These are phyloP conservation scores for Hydropsyche betteni DNA, from an alignment of 2,888 invertebrate genomes.

Conservation along the genomic window DNA sequence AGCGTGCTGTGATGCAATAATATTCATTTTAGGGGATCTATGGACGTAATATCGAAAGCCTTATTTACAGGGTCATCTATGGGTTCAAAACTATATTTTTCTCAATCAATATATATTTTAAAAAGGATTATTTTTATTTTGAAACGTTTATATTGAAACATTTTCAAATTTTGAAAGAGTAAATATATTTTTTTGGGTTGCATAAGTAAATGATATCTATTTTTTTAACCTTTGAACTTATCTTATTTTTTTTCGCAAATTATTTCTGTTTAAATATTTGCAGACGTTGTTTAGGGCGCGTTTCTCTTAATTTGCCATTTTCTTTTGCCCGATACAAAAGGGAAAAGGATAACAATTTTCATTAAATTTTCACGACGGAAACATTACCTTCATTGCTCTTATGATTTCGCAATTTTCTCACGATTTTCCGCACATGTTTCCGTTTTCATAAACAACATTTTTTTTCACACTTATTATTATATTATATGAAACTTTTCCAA, in stretches of 20 bases:
- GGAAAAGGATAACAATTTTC: slow-evolving; percentile 1
- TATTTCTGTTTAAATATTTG: slow-evolving; percentile 3
- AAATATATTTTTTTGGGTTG: too few relatives aligned
- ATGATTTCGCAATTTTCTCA: not conserved
- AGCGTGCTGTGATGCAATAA: slow-evolving; percentile 18
- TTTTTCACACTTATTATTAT: too few relatives aligned
- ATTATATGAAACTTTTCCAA: too few relatives aligned
- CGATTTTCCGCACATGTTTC: not conserved
- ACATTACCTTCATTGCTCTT: slow-evolving; percentile 24
- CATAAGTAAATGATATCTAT: not conserved
- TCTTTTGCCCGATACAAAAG: not conserved
- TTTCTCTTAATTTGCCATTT: not conserved
- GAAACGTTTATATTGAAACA: too few relatives aligned
- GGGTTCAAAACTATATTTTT: too few relatives aligned
- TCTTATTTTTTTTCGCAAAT: not conserved
- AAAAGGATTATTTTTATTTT: too few relatives aligned
- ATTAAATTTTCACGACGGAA: slow-evolving; percentile 17
- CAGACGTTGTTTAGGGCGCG: not conserved
- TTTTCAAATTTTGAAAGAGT: too few relatives aligned
- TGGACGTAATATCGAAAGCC: too few relatives aligned
- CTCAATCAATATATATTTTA: too few relatives aligned
- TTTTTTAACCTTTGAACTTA: not conserved
- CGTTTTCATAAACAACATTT: too few relatives aligned
- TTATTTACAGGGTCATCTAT: too few relatives aligned
- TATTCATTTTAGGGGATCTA: too few relatives aligned